These are phyloP conservation scores for Stictocephala bisonia DNA, from an alignment of 2,888 invertebrate genomes.

Conservation along the genomic window DNA sequence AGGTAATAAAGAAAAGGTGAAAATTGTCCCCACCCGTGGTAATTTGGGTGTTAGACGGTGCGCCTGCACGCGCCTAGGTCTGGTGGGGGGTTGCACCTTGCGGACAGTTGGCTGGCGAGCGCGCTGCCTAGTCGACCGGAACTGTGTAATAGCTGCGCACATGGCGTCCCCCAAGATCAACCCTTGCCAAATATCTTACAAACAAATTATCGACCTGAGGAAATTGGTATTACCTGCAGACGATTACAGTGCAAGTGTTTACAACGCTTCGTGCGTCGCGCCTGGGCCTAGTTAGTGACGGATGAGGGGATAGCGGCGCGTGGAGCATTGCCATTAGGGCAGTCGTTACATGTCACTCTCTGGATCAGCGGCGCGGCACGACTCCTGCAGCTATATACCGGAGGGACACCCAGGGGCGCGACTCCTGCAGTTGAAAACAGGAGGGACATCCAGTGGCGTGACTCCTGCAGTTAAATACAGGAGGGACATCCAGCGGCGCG, in stretches of 20 bases:
- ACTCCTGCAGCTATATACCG: too few species aligned
- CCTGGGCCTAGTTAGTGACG: slow-evolving; percentile 19
- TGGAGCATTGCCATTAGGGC: too few species aligned
- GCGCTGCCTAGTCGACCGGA: slow-evolving; percentile 24
- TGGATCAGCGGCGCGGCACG: too few species aligned
- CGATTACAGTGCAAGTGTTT: slow-evolving; percentile 36
- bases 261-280: too few species aligned
- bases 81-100: slow-evolving; percentile 29
- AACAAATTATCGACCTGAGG: slow-evolving; percentile 22
- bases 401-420: too few species aligned
- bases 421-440: too few species aligned
- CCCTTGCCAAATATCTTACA: slow-evolving; percentile 39
- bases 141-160: slow-evolving; percentile 29
- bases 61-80: slow-evolving; percentile 5
- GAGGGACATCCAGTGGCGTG: too few species aligned
- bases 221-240: slow-evolving; percentile 29
- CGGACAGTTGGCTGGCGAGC: slow-evolving; percentile 31
- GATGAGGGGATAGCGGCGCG: not conserved
- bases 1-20: slow-evolving; percentile 21
- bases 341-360: not conserved
- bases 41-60: not conserved
- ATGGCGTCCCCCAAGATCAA: slow-evolving; percentile 4
- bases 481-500: too few species aligned
- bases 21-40: slow-evolving; percentile 26
- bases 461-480: too few species aligned